Conservation (phyloP, 1,140 invertebrate species). For the Oryctes rhinoceros region DNA sequence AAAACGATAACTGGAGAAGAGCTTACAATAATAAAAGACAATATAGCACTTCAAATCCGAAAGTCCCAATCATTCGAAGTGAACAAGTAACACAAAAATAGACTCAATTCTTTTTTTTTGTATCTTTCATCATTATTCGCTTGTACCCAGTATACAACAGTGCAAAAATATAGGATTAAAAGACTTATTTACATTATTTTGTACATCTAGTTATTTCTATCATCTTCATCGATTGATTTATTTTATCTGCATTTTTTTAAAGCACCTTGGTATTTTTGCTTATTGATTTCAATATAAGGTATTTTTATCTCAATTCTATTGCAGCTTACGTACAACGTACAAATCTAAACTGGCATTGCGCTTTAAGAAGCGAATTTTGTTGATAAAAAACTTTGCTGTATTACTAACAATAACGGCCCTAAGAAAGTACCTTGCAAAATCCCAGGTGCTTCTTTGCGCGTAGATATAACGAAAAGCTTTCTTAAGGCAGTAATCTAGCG, state of each 20-base stretch:
- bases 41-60: not conserved
- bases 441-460: not conserved
- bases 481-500: not conserved
- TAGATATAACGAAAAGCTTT: not conserved
- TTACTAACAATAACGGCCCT: not conserved
- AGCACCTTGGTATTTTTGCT: constrained; percentile 8
- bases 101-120: not conserved
- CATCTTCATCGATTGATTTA: not conserved
- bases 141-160: not conserved
- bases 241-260: not conserved
- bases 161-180: not conserved
- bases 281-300: not conserved
- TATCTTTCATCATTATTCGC: not conserved
- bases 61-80: too few species aligned
- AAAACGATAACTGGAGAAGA: not conserved
- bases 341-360: constrained; percentile 4
- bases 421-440: not conserved
- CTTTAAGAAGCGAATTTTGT: not conserved
- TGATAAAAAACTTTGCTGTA: not conserved
- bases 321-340: not conserved
- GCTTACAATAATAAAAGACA: not conserved
- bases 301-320: not conserved
- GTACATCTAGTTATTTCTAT: not conserved
- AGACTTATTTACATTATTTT: not conserved
- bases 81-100: not conserved